Evolutionary conservation across 2,113 vertebrate genomes (phyloP).

Genomic region (Sula dactylatra): DNA sequence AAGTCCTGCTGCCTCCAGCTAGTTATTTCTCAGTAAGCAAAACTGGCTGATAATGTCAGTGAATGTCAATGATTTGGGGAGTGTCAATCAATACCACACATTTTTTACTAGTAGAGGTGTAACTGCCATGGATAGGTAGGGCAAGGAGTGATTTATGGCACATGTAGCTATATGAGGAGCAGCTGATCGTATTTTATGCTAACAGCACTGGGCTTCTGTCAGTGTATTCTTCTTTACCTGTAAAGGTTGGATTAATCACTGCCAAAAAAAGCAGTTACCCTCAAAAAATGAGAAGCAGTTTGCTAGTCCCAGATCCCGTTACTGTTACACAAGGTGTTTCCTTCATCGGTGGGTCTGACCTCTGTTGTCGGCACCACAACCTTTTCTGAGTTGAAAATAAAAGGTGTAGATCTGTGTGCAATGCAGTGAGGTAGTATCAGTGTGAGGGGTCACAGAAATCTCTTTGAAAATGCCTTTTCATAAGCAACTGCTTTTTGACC

Average conservation of each 20-base stretch:
- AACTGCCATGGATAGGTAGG: background rate
- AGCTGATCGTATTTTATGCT: background rate
- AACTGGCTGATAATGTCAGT: background rate
- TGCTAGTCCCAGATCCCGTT: background rate
- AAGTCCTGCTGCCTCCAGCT: background rate
- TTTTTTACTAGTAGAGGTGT: background rate
- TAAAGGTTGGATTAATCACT: background rate
- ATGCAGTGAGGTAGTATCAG: background rate
- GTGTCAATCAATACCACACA: no score
- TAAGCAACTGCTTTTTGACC: background rate
- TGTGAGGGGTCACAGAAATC: background rate
- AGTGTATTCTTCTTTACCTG: background rate
- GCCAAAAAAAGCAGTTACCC: background rate
- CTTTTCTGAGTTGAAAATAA: background rate
- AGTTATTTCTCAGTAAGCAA: background rate
- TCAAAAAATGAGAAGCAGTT: background rate
- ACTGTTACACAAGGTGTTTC: background rate
- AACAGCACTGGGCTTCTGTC: background rate
- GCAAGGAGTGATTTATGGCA: background rate
- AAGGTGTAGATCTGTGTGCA: background rate
- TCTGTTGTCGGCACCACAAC: background rate
- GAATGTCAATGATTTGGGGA: background rate
- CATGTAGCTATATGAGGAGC: background rate
- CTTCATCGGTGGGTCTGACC: background rate
- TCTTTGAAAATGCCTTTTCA: background rate